Base-by-base conservation (phyloP, 2,888 invertebrate genomes). In the Chloroclysta siterata region DNA sequence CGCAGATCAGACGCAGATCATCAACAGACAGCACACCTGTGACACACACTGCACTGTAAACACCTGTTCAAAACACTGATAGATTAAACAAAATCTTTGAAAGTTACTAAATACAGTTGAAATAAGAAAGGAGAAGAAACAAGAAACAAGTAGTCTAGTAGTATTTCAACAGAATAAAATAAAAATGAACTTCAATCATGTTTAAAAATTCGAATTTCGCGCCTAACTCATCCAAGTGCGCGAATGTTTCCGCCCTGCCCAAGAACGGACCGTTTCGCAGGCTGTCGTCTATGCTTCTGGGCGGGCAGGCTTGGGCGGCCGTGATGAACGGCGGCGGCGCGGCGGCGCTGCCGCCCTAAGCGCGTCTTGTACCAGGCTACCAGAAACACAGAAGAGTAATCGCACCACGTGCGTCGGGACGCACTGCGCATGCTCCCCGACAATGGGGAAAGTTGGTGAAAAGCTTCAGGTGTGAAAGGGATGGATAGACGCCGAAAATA, bases 331-430 rank as follows among this genome's bases (percentile, higher is more conserved):
- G 93, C 87, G 76, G 92, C 94, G 89, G 91, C 93, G 89, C 88
- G 89, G 82, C 94, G 85, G 79, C 84, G 82, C 83, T 81, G 88
- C 87, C 92, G 94, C 83, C 94, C 93, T 81, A 89, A 89, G 81
- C 94, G 94, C 83, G 94, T 94, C 83, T 92, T 87, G 73, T 92
- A 93, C 84, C 92, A 93, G 84, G 94, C 64, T 65, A 75, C 0
- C 91, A 93, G 76, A 81, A 78, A 8, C 44, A 63, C 68, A 60
- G 33, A 84, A 82, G 81, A 91, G 88, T 64, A 79, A 57, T 39
- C 53, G 36, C 55, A 73, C 70, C 90, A 89, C 89, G 90, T 89
- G 92, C 88, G 83, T 79, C 85, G 84, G 73, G 83, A 81, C 83
- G 82, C 82, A 80, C 77, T 73, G 89, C 92, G 84, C 93, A 93